Conservation (phyloP, 2,113 vertebrate genomes). For the Cavia porcellus region DNA sequence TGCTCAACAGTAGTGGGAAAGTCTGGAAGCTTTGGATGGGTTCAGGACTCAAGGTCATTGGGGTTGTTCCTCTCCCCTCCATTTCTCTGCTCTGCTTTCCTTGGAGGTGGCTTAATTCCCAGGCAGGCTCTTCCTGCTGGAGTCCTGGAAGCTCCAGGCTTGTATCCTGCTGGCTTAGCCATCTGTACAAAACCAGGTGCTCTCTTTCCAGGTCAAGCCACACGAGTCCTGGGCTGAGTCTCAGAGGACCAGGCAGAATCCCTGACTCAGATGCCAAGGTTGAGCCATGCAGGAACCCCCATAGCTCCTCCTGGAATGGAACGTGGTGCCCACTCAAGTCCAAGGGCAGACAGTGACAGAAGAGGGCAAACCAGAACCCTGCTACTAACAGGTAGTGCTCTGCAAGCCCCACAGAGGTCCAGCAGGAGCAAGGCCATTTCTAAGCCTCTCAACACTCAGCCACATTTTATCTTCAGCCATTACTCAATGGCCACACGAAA, state of each 20-base stretch:
- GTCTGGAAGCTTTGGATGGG: rapidly evolving
- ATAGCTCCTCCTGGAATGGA: neutral
- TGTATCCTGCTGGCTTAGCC: neutral
- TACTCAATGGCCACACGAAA: neutral
- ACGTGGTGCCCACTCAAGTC: neutral
- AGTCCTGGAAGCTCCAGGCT: neutral
- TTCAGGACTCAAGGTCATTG: rapidly evolving
- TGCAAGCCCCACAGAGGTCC: neutral
- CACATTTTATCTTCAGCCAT: neutral
- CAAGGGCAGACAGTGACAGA: too few species aligned
- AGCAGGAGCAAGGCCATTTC: neutral
- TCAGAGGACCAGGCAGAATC: neutral
- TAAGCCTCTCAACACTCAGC: neutral
- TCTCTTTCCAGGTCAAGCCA: neutral
- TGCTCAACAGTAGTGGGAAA: neutral
- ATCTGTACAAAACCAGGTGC: neutral
- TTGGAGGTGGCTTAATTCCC: neutral
- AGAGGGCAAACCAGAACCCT: neutral
- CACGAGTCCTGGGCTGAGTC: neutral
- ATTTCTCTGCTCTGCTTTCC: neutral
- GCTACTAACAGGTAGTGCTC: too few species aligned
- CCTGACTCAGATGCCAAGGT: neutral
- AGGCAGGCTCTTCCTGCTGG: neutral
- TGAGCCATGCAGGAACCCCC: neutral
- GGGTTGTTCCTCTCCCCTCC: rapidly evolving